Conservation (phyloP, 2,888 invertebrate species). For the Desoria tigrina region DNA sequence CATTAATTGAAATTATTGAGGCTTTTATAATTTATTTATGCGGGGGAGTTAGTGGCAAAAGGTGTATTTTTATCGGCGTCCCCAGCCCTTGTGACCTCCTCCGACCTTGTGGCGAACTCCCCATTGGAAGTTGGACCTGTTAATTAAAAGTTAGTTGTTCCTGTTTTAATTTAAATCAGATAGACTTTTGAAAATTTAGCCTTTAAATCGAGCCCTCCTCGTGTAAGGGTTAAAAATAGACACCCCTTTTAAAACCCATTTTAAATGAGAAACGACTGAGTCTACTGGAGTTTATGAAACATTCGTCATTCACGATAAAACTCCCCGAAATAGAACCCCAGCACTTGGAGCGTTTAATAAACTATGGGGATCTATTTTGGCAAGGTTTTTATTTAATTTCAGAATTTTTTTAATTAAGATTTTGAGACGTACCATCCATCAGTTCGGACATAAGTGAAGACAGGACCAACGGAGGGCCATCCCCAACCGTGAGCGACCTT, state of each 20-base stretch:
- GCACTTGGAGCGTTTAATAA: too few species aligned
- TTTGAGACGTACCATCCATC: constrained; percentile 36
- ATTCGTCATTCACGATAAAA: neutral
- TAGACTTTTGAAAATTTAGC: too few species aligned
- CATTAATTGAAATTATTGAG: neutral
- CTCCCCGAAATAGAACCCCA: neutral
- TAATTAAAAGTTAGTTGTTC: too few species aligned
- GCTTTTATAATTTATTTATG: neutral
- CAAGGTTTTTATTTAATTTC: neutral
- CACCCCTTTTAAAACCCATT: too few species aligned
- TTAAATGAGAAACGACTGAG: too few species aligned
- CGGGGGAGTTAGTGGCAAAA: neutral
- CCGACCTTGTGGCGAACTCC: constrained; percentile 44
- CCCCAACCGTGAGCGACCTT: constrained; percentile 18
- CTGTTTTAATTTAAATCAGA: too few species aligned
- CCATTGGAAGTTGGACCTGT: constrained; percentile 17
- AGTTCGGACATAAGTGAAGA: constrained; percentile 51
- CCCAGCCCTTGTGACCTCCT: constrained; percentile 43
- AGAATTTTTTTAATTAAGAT: neutral
- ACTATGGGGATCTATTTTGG: too few species aligned
- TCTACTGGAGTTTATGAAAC: neutral
- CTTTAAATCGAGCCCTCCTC: too few species aligned
- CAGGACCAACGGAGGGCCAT: constrained; percentile 48
- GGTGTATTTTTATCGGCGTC: neutral
- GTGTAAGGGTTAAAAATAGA: too few species aligned